Conservation (phyloP, 2,888 invertebrate species). For the Thalpophila matura region DNA sequence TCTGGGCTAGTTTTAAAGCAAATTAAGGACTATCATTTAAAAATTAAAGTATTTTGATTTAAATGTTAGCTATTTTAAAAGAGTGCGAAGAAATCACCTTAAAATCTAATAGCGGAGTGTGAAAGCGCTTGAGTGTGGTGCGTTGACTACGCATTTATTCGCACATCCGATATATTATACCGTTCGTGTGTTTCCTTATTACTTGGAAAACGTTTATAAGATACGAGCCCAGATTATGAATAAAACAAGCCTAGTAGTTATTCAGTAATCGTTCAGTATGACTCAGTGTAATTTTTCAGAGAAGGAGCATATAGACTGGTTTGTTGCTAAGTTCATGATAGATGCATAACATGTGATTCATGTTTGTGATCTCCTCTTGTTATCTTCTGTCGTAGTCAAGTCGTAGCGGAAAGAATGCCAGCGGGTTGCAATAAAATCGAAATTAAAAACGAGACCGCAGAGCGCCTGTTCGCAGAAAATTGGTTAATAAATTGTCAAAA, state of each 20-base stretch:
- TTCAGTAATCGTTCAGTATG: neutral
- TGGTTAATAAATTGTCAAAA: no score
- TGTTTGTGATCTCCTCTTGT: no score
- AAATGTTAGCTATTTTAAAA: no score
- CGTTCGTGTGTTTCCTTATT: conserved; percentile 25
- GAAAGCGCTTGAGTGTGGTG: neutral
- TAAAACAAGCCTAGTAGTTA: neutral
- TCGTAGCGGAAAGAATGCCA: neutral
- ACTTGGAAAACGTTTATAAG: conserved; percentile 24
- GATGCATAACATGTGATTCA: no score
- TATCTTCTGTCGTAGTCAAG: no score
- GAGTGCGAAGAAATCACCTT: no score
- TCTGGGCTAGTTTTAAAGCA: no score
- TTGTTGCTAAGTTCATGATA: neutral
- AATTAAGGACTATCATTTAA: no score
- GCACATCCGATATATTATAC: conserved; percentile 17
- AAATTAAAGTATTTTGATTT: no score
- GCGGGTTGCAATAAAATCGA: neutral
- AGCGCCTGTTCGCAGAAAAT: no score
- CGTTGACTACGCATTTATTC: conserved; percentile 19
- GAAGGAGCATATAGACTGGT: neutral
- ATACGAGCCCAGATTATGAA: conserved; percentile 5
- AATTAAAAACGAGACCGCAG: neutral
- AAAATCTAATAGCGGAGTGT: conserved; percentile 3
- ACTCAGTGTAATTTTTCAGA: neutral